A percentile compares a stretch with the other conserved stretches of the same genome.
Conservation (phyloP, 2,113 vertebrate genomes). For the Ovis canadensis region DNA sequence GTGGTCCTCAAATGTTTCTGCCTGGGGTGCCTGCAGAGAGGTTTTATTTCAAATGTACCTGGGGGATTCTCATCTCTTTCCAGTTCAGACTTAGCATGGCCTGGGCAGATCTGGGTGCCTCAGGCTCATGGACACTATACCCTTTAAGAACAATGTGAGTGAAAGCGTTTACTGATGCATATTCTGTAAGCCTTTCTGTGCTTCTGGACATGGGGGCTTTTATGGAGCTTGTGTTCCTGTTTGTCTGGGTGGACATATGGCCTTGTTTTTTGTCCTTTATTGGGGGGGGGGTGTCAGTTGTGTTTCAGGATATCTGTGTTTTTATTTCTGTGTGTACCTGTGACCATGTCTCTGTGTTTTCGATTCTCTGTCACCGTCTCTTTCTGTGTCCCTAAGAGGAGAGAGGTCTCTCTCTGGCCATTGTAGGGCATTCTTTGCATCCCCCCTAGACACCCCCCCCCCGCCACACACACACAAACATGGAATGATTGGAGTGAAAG, state of each 20-base stretch:
- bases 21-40: neutral
- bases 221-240: neutral
- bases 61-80: neutral
- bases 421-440: neutral
- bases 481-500: neutral
- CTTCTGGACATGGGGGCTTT: neutral
- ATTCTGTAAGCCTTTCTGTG: neutral
- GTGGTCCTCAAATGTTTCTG: neutral
- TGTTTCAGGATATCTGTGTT: slow-evolving; percentile 23
- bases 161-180: neutral
- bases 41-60: slow-evolving; percentile 23
- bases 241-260: neutral
- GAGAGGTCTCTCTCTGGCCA: neutral
- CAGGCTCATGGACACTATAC: neutral
- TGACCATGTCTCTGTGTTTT: neutral
- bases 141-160: neutral
- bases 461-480: neutral
- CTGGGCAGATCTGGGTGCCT: neutral
- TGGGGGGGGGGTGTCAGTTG: neutral
- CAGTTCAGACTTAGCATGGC: neutral
- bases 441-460: neutral
- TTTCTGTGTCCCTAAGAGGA: neutral
- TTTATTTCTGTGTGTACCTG: neutral
- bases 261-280: neutral
- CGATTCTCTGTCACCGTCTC: neutral